Evolutionary conservation across 2,797 vertebrate species (phyloP).

Genomic region (Gymnoscopelus microlampas): DNA sequence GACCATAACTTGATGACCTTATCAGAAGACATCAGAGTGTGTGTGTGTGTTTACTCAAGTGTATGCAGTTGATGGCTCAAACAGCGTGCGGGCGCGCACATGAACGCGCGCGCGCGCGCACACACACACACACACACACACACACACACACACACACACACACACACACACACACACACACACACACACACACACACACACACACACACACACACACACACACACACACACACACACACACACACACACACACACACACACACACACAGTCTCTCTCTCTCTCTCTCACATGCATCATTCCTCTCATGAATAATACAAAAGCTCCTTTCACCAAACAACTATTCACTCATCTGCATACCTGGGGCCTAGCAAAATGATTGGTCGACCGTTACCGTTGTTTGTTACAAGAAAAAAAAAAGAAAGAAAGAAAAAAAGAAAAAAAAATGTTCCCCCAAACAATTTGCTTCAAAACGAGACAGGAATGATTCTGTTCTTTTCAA

Average conservation of each 20-base stretch:
- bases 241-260: slow-evolving; percentile 22
- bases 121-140: too few relatives aligned
- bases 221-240: slow-evolving; percentile 35
- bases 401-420: slow-evolving; percentile 17
- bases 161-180: too few relatives aligned
- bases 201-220: too few relatives aligned
- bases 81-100: too few relatives aligned
- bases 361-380: slow-evolving; percentile 81
- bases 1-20: neutral
- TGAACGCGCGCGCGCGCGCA: neutral
- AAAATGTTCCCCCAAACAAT: slow-evolving; percentile 86
- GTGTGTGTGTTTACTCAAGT: slow-evolving; percentile 27
- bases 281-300: slow-evolving; percentile 63
- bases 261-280: slow-evolving; percentile 19
- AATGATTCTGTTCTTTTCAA: slow-evolving; percentile 84
- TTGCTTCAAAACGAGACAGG: slow-evolving; percentile 84
- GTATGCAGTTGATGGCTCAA: slow-evolving; percentile 38
- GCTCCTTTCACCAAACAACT: slow-evolving; percentile 76
- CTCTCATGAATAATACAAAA: slow-evolving; percentile 84
- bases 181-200: too few relatives aligned
- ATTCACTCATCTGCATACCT: slow-evolving; percentile 85
- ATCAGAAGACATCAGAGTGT: slow-evolving; percentile 2
- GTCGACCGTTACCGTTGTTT: slow-evolving; percentile 67
- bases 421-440: slow-evolving; percentile 38
- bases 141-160: too few relatives aligned